Conservation (phyloP, 2,797 vertebrate species). For the Taeniopygia guttata region DNA sequence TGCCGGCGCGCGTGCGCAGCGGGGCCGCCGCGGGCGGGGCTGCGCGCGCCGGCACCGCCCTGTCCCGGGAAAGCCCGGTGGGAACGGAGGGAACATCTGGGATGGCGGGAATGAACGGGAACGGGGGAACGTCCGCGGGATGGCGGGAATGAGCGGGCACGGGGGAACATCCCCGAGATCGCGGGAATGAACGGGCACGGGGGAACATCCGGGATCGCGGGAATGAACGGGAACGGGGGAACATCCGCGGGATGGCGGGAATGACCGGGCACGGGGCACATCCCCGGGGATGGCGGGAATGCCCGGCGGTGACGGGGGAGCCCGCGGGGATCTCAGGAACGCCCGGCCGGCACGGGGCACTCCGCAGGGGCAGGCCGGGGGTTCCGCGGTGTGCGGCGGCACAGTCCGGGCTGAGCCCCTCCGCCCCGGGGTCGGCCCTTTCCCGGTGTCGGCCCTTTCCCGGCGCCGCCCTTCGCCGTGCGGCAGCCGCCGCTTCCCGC, state of each 20-base stretch:
- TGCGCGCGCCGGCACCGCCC: neutral
- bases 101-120: neutral
- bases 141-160: too few relatives aligned
- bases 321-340: too few relatives aligned
- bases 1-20: neutral
- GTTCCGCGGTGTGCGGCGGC: neutral
- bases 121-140: accelerated
- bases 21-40: neutral
- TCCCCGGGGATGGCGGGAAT: too few relatives aligned
- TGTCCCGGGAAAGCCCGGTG: neutral
- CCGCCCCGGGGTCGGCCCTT: too few relatives aligned
- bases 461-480: accelerated
- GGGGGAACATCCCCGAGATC: neutral
- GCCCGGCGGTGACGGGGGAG: too few relatives aligned
- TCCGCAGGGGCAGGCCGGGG: too few relatives aligned
- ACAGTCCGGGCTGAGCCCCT: accelerated
- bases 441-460: too few relatives aligned
- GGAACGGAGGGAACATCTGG: neutral
- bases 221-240: neutral
- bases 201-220: too few relatives aligned
- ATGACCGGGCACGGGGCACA: too few relatives aligned
- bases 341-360: neutral
- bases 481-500: accelerated
- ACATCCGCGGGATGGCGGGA: too few relatives aligned
- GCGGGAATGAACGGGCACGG: neutral